Conservation (phyloP, 2,888 invertebrate species). For the Heliconius charithonia region DNA sequence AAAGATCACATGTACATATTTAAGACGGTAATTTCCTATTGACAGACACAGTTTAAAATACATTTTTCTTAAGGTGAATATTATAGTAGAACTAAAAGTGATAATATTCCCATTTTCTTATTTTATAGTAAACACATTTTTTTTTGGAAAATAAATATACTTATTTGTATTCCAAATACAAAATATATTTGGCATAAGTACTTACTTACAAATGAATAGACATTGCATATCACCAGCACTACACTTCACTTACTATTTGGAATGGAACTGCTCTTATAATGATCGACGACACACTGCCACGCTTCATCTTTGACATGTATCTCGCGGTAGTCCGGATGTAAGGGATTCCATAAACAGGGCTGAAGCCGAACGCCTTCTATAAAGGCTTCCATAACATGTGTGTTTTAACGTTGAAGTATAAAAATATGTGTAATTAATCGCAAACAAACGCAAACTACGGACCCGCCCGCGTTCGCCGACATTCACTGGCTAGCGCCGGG, state of each 20-base stretch:
- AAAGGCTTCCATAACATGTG: slow-evolving; percentile 62
- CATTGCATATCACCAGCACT: background rate
- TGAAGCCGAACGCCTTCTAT: slow-evolving; percentile 71
- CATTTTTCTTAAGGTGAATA: background rate
- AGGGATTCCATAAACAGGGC: slow-evolving; percentile 75
- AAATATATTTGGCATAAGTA: background rate
- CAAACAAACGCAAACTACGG: slow-evolving; percentile 16
- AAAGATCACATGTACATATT: background rate
- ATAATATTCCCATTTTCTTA: background rate
- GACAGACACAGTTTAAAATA: background rate
- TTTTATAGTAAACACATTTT: background rate
- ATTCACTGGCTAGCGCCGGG: slow-evolving; percentile 33
- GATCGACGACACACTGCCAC: slow-evolving; percentile 71
- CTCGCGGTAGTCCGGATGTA: slow-evolving; percentile 73
- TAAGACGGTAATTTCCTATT: background rate
- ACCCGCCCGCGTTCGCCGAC: slow-evolving; percentile 27
- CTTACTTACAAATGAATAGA: no score
- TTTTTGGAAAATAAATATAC: background rate
- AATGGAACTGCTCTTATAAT: slow-evolving; percentile 64
- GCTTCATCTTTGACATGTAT: slow-evolving; percentile 69
- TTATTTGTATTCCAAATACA: background rate
- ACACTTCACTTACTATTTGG: slow-evolving; percentile 56
- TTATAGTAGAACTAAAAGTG: background rate
- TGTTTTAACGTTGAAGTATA: background rate
- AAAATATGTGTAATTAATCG: slow-evolving; percentile 35